Evolutionary conservation across 2,797 vertebrate species (phyloP).

Genomic region (Fringilla coelebs): DNA sequence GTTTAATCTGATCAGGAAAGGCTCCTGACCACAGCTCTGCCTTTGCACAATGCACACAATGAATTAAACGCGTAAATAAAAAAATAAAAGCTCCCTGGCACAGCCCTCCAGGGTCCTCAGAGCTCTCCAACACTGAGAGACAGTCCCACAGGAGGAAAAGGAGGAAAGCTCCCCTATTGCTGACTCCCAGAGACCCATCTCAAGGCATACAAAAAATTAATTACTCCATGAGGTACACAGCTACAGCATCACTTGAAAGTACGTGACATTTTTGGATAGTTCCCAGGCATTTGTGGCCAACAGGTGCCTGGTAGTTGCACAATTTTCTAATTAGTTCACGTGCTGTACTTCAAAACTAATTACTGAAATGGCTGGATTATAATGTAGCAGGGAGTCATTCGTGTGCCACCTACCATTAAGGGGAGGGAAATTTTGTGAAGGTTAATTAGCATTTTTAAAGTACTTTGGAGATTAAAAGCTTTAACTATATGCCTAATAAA

Average conservation of each 20-base stretch:
- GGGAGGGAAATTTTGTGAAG: slow-evolving; percentile 55
- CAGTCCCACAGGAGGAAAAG: background rate
- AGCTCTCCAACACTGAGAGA: background rate
- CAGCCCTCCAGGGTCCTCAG: background rate
- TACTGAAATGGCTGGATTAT: slow-evolving; percentile 60
- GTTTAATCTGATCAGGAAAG: background rate
- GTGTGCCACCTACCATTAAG: slow-evolving; percentile 58
- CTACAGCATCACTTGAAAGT: slow-evolving; percentile 22
- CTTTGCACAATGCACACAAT: fast-evolving
- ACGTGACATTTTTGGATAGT: slow-evolving; percentile 18
- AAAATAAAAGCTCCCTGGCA: background rate
- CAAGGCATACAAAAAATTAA: slow-evolving; percentile 14
- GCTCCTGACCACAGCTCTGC: background rate
- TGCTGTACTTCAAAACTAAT: slow-evolving; percentile 66
- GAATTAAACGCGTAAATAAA: background rate
- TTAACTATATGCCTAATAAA: slow-evolving; percentile 60
- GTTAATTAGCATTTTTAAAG: slow-evolving; percentile 67
- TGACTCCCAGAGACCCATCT: background rate
- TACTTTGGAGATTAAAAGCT: slow-evolving; percentile 60
- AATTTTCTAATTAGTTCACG: slow-evolving; percentile 67
- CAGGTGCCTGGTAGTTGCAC: slow-evolving; percentile 41
- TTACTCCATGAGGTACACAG: background rate
- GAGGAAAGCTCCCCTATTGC: background rate
- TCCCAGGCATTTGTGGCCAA: slow-evolving; percentile 44
- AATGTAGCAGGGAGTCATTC: slow-evolving; percentile 57